phyloP scores from a whole-genome alignment of 1,140 invertebrate genomes.

The Spodoptera litura region DNA sequence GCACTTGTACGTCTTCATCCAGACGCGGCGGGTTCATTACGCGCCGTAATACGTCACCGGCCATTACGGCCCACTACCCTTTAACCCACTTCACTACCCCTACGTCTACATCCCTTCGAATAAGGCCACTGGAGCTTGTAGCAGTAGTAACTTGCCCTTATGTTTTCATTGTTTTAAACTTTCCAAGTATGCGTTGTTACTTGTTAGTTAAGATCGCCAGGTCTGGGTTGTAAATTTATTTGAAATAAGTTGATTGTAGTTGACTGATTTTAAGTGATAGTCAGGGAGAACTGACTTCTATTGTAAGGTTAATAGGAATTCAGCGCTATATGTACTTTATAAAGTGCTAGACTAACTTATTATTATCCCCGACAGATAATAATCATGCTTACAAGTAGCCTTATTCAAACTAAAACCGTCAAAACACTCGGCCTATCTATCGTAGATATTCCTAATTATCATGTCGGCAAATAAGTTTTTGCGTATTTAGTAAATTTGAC shows the following conservation, averaged over 20 bases:
- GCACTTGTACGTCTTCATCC: conserved; percentile 38
- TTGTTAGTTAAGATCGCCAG: not conserved
- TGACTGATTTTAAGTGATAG: too few relatives aligned
- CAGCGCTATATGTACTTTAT: too few relatives aligned
- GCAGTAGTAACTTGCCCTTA: not conserved
- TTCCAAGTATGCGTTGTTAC: too few relatives aligned
- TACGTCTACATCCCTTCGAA: not conserved
- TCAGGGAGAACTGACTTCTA: too few relatives aligned
- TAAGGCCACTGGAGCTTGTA: conserved; percentile 16
- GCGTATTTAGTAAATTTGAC: not conserved
- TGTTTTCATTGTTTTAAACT: not conserved
- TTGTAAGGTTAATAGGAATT: too few relatives aligned
- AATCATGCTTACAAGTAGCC: too few relatives aligned
- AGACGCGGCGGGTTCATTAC: conserved; percentile 31
- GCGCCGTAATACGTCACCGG: conserved; percentile 15
- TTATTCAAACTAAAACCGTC: not conserved
- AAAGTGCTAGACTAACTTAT: too few relatives aligned
- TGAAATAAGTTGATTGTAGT: too few relatives aligned
- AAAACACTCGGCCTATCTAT: not conserved
- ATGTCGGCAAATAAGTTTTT: not conserved
- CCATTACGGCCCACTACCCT: conserved; percentile 12
- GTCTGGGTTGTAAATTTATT: too few relatives aligned
- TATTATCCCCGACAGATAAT: too few relatives aligned
- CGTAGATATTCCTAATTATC: not conserved
- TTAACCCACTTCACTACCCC: conserved; percentile 30